Percentiles rank a stretch among this genome's conserved stretches.
Conservation (phyloP, 2,888 invertebrate genomes). For the Emmelina monodactyla region DNA sequence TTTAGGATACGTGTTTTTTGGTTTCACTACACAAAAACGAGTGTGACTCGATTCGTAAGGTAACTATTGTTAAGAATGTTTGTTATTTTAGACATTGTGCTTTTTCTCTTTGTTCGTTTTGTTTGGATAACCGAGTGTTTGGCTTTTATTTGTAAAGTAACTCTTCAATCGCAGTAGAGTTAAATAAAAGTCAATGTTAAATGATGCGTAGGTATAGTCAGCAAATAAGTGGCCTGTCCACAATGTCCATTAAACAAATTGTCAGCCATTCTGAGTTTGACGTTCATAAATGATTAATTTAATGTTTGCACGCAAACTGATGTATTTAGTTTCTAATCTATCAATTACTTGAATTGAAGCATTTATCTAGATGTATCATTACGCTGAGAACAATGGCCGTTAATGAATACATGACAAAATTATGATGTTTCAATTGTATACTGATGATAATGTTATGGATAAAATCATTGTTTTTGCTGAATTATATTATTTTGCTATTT, state of each 20-base stretch:
- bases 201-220: no score
- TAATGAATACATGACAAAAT: no score
- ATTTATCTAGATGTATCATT: slow-evolving; percentile 38
- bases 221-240: no score
- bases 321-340: slow-evolving; percentile 26
- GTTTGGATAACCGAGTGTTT: slow-evolving; percentile 9
- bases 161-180: not conserved
- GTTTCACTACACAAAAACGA: slow-evolving; percentile 63
- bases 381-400: no score
- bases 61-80: slow-evolving; percentile 58
- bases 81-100: slow-evolving; percentile 35
- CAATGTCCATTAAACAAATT: slow-evolving; percentile 44
- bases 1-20: slow-evolving; percentile 61
- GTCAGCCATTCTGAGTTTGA: slow-evolving; percentile 33
- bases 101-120: slow-evolving; percentile 1
- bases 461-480: no score
- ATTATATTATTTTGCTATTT: no score
- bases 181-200: slow-evolving; percentile 15
- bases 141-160: not conserved
- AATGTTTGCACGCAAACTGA: slow-evolving; percentile 47
- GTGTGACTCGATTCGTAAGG: slow-evolving; percentile 62
- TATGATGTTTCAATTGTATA: no score
- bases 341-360: slow-evolving; percentile 34
- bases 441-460: no score
- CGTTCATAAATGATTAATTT: slow-evolving; percentile 42